These are phyloP conservation scores for Triplophysa rosa DNA, from an alignment of 2,113 vertebrate species.

Conservation along the genomic window DNA sequence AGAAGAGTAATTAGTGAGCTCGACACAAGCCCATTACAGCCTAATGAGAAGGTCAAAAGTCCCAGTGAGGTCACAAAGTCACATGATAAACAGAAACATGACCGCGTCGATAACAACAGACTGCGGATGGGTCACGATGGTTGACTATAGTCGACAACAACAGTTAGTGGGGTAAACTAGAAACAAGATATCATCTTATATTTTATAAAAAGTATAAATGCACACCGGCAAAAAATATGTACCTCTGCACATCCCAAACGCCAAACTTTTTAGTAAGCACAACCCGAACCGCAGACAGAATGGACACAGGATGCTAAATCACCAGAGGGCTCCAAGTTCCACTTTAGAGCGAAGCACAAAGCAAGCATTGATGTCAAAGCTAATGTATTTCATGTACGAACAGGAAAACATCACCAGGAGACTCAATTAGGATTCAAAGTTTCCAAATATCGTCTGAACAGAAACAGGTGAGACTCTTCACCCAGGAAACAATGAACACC, in stretches of 20 bases:
- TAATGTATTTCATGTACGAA: conserved; percentile 29
- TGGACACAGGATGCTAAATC: conserved; percentile 12
- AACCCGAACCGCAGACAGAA: conserved; percentile 21
- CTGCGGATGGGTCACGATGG: no score
- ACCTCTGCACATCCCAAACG: neutral
- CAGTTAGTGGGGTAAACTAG: no score
- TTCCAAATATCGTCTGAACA: neutral
- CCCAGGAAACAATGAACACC: conserved; percentile 8
- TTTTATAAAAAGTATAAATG: no score
- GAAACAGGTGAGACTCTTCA: neutral
- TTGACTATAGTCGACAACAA: no score
- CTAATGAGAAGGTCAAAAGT: conserved; percentile 17
- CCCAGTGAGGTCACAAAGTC: neutral
- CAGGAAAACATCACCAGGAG: conserved; percentile 29
- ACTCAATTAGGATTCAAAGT: conserved; percentile 24
- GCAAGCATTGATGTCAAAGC: conserved; percentile 27
- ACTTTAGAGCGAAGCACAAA: conserved; percentile 28
- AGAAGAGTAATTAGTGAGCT: neutral
- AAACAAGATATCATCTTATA: no score
- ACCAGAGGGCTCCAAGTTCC: conserved; percentile 13
- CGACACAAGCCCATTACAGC: conserved; percentile 1
- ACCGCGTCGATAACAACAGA: neutral
- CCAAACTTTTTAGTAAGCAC: neutral
- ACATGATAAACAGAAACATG: neutral
- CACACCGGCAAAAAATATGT: neutral